A percentile compares a stretch with the other conserved stretches of the same genome.
Conservation (phyloP, 2,797 vertebrate genomes). For the Streptopelia turtur region DNA sequence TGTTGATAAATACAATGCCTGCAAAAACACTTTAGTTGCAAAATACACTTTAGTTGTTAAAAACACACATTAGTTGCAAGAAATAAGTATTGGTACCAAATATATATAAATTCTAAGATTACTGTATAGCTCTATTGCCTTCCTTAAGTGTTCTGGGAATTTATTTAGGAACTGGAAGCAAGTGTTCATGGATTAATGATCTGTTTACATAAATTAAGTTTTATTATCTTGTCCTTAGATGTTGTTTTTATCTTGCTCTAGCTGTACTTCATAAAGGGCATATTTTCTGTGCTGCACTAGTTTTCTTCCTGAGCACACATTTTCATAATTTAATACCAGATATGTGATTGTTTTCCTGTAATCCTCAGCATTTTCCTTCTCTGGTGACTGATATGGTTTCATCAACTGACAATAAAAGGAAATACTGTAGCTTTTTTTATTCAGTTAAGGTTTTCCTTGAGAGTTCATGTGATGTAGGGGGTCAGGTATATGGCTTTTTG, state of each 20-base stretch:
- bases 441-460: background rate
- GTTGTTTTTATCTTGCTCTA: background rate
- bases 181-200: background rate
- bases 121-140: background rate
- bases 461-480: fast-evolving
- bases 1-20: too few relatives aligned
- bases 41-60: too few relatives aligned
- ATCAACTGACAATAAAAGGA: background rate
- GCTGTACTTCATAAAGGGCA: background rate
- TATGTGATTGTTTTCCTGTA: background rate
- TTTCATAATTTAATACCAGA: background rate
- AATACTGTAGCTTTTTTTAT: background rate
- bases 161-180: background rate
- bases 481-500: background rate
- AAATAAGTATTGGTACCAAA: too few relatives aligned
- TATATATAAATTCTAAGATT: too few relatives aligned
- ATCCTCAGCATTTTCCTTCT: background rate
- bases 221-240: background rate
- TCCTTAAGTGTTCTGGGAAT: background rate
- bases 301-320: background rate
- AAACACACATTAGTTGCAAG: too few relatives aligned
- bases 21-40: too few relatives aligned
- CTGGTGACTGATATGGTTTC: background rate
- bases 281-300: background rate
- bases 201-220: background rate